These are phyloP conservation scores for Antennarius striatus DNA, from an alignment of 2,113 vertebrate genomes.

Conservation along the genomic window DNA sequence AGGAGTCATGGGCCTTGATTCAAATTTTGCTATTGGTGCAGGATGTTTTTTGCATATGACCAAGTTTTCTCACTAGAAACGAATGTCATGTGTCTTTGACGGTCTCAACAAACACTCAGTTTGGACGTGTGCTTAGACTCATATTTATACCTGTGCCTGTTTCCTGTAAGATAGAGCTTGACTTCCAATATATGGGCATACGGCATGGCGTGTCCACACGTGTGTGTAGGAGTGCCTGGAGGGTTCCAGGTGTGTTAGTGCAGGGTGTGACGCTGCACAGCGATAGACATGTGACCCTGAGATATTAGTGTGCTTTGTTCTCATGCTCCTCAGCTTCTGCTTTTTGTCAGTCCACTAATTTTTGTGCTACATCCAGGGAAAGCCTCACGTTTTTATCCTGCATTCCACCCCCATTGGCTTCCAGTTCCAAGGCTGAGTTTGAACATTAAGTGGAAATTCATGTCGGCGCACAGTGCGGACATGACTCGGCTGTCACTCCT, in stretches of 20 bases:
- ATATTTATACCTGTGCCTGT: constrained; percentile 44
- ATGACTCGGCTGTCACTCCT: constrained; percentile 49
- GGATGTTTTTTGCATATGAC: too few relatives aligned
- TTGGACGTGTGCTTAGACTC: constrained; percentile 8
- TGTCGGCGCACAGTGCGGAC: constrained; percentile 25
- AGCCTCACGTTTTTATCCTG: neutral
- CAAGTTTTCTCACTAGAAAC: too few relatives aligned
- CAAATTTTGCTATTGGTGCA: too few relatives aligned
- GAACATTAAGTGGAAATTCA: constrained; percentile 48
- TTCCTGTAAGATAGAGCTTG: constrained; percentile 35
- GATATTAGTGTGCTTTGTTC: constrained; percentile 45
- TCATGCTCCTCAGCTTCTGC: neutral
- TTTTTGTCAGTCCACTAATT: too few relatives aligned
- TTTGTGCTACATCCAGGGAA: too few relatives aligned
- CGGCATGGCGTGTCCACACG: constrained; percentile 43
- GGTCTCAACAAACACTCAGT: neutral
- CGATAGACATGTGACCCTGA: constrained; percentile 74
- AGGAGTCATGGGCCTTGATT: too few relatives aligned
- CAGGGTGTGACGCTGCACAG: constrained; percentile 65
- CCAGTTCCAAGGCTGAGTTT: constrained; percentile 29
- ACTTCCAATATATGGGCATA: constrained; percentile 20
- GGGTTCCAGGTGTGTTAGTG: constrained; percentile 65
- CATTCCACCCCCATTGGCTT: constrained; percentile 15
- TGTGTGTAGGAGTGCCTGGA: constrained; percentile 29
- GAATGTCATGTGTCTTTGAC: too few relatives aligned